These are phyloP conservation scores for Campodea augens DNA, from an alignment of 1,140 invertebrate genomes.

Conservation along the genomic window DNA sequence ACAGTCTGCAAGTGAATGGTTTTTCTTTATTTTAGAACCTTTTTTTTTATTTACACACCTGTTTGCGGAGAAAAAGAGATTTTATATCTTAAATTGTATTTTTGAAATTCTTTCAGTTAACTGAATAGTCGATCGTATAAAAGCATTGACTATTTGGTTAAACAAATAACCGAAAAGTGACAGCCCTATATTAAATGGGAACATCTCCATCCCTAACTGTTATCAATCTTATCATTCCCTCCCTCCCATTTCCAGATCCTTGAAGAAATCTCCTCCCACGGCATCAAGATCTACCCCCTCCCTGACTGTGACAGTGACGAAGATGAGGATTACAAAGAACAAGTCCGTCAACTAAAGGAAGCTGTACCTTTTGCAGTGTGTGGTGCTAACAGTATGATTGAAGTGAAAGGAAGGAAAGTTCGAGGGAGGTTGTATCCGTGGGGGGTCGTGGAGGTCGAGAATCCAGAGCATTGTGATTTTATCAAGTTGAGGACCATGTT, in stretches of 20 bases:
- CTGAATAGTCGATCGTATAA: too few species aligned
- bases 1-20: too few species aligned
- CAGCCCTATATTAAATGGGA: too few species aligned
- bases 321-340: slow-evolving; percentile 84
- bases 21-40: too few species aligned
- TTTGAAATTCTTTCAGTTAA: too few species aligned
- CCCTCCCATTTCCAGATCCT: slow-evolving; percentile 43
- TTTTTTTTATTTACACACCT: too few species aligned
- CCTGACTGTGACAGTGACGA: slow-evolving; percentile 91
- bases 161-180: too few species aligned
- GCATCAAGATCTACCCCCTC: slow-evolving; percentile 85
- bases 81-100: too few species aligned
- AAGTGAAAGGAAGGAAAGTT: slow-evolving; percentile 74
- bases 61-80: too few species aligned
- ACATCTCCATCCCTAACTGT: too few species aligned
- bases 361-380: slow-evolving; percentile 98
- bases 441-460: slow-evolving; percentile 99
- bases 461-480: slow-evolving; percentile 97
- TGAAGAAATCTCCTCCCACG: slow-evolving; percentile 62
- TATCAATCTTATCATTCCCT: too few species aligned
- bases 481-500: slow-evolving; percentile 94
- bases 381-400: slow-evolving; percentile 79
- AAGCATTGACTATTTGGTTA: too few species aligned
- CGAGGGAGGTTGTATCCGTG: slow-evolving; percentile 89
- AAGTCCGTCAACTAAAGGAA: slow-evolving; percentile 76